These are phyloP conservation scores for Myotis yumanensis DNA, from an alignment of 2,113 vertebrate genomes.

Conservation along the genomic window DNA sequence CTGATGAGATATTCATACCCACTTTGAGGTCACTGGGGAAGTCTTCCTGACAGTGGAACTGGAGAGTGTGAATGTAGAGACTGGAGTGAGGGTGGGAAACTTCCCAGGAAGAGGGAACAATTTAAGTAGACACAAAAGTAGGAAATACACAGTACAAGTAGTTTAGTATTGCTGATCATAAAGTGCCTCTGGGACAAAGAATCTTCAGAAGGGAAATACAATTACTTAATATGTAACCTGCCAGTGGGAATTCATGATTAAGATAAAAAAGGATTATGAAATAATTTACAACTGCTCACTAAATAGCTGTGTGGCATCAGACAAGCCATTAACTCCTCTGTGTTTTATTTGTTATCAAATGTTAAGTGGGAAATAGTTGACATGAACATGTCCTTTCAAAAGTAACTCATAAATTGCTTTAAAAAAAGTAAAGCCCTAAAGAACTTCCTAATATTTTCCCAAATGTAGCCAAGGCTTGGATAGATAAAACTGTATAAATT, in stretches of 20 bases:
- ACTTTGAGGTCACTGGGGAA: neutral
- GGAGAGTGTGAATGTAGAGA: neutral
- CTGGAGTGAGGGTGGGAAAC: neutral
- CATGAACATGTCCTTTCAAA: conserved; percentile 22
- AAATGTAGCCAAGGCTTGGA: neutral
- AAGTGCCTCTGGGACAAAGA: neutral
- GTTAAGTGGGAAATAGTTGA: conserved; percentile 17
- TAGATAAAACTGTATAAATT: neutral
- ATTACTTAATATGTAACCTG: neutral
- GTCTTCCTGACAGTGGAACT: neutral
- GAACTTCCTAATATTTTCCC: neutral
- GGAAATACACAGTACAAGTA: neutral
- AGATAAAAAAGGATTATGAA: conserved; percentile 4
- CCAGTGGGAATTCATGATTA: conserved; percentile 30
- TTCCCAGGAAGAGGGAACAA: neutral
- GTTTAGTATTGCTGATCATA: neutral
- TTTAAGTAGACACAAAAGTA: neutral
- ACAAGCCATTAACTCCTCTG: conserved; percentile 41
- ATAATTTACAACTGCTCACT: conserved; percentile 41
- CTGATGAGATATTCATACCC: neutral
- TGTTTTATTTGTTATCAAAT: conserved; percentile 29
- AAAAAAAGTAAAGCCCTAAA: neutral
- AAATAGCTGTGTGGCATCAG: conserved; percentile 36
- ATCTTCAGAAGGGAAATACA: neutral
- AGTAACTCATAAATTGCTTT: neutral